Evolutionary conservation across 2,888 invertebrate genomes (phyloP).

Genomic region (Mesorhabditis sp.): DNA sequence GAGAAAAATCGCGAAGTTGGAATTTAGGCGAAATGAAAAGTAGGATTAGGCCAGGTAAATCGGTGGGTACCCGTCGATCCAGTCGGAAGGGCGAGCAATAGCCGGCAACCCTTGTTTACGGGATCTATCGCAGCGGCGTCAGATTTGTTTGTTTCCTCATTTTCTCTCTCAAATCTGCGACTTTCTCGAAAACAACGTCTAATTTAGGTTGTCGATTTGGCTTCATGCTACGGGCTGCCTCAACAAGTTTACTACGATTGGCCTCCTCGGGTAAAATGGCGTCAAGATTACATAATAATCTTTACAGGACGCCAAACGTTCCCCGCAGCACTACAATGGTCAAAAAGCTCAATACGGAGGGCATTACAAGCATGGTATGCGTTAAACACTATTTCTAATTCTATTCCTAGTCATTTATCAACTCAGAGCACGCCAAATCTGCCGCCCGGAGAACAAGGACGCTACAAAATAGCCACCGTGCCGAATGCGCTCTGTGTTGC

Average conservation of each 20-base stretch:
- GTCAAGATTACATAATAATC: no score
- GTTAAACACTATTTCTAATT: constrained; percentile 7
- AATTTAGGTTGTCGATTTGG: not conserved
- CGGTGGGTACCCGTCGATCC: not conserved
- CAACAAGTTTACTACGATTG: not conserved
- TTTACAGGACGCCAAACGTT: no score
- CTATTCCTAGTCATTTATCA: no score
- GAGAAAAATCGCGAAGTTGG: no score
- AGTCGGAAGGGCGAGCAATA: not conserved
- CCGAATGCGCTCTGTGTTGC: constrained; percentile 85
- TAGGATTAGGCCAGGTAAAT: not conserved
- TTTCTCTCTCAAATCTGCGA: not conserved
- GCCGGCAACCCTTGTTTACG: not conserved
- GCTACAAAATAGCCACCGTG: constrained; percentile 85
- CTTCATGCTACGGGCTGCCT: not conserved
- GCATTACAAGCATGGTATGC: not conserved
- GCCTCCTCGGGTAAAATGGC: not conserved
- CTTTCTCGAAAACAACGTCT: not conserved
- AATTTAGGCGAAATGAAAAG: not conserved
- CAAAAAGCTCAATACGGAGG: no score
- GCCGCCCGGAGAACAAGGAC: constrained; percentile 59
- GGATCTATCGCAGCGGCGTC: not conserved
- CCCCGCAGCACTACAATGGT: no score
- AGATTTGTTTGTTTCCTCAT: no score
- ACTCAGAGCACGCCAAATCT: constrained; percentile 1